These are phyloP conservation scores for Trichogramma pretiosum DNA, from an alignment of 1,140 invertebrate species.

Conservation along the genomic window DNA sequence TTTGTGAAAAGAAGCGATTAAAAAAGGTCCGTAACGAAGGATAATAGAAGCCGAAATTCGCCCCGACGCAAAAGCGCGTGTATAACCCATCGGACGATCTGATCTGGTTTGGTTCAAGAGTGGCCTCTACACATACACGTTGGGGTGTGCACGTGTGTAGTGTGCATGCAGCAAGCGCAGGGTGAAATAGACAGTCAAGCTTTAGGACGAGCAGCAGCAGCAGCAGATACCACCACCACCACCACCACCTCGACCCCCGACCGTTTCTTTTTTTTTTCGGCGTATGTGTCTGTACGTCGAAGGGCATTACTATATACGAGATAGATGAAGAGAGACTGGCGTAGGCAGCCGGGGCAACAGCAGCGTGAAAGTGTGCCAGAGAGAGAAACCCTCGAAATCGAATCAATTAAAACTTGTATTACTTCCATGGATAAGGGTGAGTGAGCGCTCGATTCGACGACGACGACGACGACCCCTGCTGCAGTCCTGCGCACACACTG, in stretches of 20 bases:
- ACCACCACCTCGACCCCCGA: too few relatives aligned
- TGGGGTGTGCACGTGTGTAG: background rate
- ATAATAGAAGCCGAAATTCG: too few relatives aligned
- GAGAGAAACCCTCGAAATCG: conserved; percentile 17
- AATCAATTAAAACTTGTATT: conserved; percentile 19
- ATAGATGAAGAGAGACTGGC: background rate
- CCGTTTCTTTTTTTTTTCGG: too few relatives aligned
- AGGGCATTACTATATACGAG: too few relatives aligned
- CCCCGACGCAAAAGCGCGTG: too few relatives aligned
- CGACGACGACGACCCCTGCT: too few relatives aligned
- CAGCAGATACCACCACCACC: too few relatives aligned
- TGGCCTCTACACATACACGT: conserved; percentile 3
- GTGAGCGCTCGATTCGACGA: too few relatives aligned
- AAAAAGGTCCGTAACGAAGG: conserved; percentile 10
- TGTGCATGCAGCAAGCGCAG: background rate
- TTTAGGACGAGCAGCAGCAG: conserved; percentile 5
- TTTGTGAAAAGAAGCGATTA: conserved; percentile 2
- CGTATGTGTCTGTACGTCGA: too few relatives aligned
- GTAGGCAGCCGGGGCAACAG: background rate
- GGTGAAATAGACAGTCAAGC: background rate
- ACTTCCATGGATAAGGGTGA: too few relatives aligned
- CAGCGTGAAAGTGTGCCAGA: conserved; percentile 10
- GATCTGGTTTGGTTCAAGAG: conserved; percentile 15
- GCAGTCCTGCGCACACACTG: background rate
- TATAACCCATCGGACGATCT: too few relatives aligned